Conservation (phyloP, 92 coral and sea anemone species). For the Chrysogorgia sp. region DNA sequence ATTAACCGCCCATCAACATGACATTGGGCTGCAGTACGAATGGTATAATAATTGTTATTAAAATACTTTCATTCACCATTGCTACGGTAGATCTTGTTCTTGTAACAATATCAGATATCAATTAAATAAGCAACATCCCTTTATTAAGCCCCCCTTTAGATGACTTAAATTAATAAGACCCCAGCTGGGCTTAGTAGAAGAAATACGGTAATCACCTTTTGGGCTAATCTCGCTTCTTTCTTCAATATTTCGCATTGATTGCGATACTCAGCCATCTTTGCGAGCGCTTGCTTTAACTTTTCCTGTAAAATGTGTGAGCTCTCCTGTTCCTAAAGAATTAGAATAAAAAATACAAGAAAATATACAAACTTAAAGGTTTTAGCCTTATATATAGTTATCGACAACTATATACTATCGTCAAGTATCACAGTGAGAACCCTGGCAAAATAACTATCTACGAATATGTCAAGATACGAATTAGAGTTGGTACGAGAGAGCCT, state of each 20-base stretch:
- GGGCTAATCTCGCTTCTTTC: constrained; percentile 82
- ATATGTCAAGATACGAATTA: too few relatives aligned
- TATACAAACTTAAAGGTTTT: background rate
- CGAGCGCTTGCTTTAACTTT: constrained; percentile 72
- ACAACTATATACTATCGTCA: background rate
- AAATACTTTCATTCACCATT: too few relatives aligned
- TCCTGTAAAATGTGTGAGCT: constrained; percentile 69
- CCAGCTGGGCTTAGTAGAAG: background rate
- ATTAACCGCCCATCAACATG: too few relatives aligned
- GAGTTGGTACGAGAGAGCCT: too few relatives aligned
- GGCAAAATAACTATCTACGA: too few relatives aligned
- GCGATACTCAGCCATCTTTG: constrained; percentile 84
- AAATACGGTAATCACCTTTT: constrained; percentile 79
- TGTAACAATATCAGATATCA: too few relatives aligned
- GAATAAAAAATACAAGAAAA: constrained; percentile 6
- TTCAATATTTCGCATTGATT: constrained; percentile 88
- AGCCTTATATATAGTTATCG: background rate
- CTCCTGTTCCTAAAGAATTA: constrained; percentile 6
- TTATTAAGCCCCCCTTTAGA: too few relatives aligned
- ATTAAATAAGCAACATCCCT: too few relatives aligned
- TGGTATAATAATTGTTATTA: too few relatives aligned
- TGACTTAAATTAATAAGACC: too few relatives aligned
- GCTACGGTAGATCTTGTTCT: too few relatives aligned
- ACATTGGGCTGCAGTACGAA: too few relatives aligned
- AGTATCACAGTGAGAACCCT: constrained; percentile 19